Evolutionary conservation across 1,140 invertebrate genomes (phyloP).

Genomic region (Lordiphosa stackelbergi): DNA sequence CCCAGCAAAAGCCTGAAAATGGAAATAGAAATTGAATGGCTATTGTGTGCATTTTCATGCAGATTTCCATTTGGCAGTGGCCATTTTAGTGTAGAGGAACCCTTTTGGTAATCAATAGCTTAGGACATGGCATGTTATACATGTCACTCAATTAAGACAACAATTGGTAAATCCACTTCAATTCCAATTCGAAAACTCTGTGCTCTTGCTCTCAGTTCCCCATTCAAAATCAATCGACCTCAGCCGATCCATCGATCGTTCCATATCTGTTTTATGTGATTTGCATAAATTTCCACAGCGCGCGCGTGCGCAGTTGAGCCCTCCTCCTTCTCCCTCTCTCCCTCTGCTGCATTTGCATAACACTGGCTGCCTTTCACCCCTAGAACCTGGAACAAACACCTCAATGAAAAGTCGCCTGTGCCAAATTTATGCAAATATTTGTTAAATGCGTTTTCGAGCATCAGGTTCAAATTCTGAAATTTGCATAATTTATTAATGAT

Average conservation of each 20-base stretch:
- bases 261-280: constrained; percentile 37
- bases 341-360: constrained; percentile 64
- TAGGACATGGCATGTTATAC: constrained; percentile 37
- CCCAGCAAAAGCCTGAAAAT: constrained; percentile 47
- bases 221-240: constrained; percentile 45
- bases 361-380: constrained; percentile 30
- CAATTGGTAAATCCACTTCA: constrained; percentile 60
- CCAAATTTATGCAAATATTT: constrained; percentile 75
- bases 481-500: constrained; percentile 61
- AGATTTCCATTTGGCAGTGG: constrained; percentile 37
- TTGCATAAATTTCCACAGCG: constrained; percentile 61
- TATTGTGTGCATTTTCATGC: constrained; percentile 72
- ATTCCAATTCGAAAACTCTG: constrained; percentile 37
- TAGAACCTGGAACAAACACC: constrained; percentile 13
- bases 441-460: constrained; percentile 62
- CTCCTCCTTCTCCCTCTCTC: constrained; percentile 23
- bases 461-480: constrained; percentile 53
- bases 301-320: constrained; percentile 54
- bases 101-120: constrained; percentile 55
- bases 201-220: not conserved
- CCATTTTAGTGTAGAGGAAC: constrained; percentile 29
- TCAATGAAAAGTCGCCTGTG: constrained; percentile 54
- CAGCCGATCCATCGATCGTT: constrained; percentile 41
- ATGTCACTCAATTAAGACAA: constrained; percentile 74
- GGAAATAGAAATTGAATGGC: constrained; percentile 23